A percentile compares a stretch with the other conserved stretches of the same genome.
Conservation (phyloP, 2,797 vertebrate genomes). For the Melanotaenia pygmaea region DNA sequence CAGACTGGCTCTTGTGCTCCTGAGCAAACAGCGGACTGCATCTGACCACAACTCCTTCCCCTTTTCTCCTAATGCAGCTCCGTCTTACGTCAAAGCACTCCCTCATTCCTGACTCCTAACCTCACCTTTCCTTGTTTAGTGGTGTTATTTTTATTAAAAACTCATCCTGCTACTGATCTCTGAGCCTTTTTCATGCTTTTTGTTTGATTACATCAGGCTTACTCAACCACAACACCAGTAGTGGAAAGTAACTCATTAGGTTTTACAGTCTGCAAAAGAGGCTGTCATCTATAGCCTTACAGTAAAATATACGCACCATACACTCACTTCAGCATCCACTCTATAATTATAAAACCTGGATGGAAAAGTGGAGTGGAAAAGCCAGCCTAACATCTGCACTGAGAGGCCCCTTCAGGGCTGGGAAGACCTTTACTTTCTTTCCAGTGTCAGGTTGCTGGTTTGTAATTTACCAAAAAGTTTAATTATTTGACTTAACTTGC, state of each 20-base stretch:
- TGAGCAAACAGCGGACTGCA: conserved; percentile 54
- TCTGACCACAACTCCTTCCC: conserved; percentile 35
- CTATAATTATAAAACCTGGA: conserved; percentile 49
- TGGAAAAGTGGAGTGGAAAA: conserved; percentile 51
- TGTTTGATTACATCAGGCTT: conserved; percentile 13
- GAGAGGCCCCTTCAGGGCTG: conserved; percentile 32
- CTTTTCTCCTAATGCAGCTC: conserved; percentile 12
- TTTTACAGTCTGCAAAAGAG: conserved; percentile 43
- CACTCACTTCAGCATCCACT: conserved; percentile 27
- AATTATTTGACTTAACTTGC: neutral
- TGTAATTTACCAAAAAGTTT: neutral
- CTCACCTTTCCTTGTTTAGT: neutral
- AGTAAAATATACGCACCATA: neutral
- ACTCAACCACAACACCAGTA: conserved; percentile 10
- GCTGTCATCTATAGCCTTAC: conserved; percentile 35
- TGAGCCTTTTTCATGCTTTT: conserved; percentile 13
- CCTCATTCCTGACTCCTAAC: neutral
- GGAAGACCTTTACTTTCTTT: neutral
- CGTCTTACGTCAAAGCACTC: conserved; percentile 44
- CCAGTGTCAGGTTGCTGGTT: neutral
- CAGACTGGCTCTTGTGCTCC: conserved; percentile 64
- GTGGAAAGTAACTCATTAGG: conserved; percentile 59
- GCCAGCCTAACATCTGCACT: conserved; percentile 34
- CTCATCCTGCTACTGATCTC: neutral
- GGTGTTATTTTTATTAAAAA: conserved; percentile 16